Conservation (phyloP, 2,113 vertebrate genomes). For the Nycticryphes semicollaris region DNA sequence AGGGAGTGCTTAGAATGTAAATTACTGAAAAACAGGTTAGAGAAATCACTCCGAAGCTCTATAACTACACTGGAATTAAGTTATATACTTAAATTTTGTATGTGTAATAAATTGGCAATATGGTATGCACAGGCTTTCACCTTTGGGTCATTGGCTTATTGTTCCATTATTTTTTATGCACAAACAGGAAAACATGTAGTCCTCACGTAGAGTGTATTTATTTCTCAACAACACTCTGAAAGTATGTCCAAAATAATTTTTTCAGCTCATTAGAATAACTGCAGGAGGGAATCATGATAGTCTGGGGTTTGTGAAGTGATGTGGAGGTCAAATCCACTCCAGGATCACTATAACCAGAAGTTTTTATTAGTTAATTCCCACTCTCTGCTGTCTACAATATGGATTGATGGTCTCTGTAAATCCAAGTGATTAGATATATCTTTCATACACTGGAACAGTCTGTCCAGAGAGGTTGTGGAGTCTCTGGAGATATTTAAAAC, state of each 20-base stretch:
- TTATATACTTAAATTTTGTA: constrained; percentile 13
- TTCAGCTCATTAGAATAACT: constrained; percentile 37
- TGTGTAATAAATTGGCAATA: neutral
- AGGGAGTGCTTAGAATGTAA: neutral
- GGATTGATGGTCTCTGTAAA: neutral
- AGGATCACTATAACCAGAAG: neutral
- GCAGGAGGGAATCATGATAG: neutral
- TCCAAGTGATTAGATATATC: neutral
- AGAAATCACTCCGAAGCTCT: neutral
- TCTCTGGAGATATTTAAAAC: too few relatives aligned
- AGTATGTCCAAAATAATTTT: neutral
- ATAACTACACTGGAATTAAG: neutral
- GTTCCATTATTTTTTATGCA: constrained; percentile 20
- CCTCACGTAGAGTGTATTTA: constrained; percentile 11
- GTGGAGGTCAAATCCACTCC: neutral
- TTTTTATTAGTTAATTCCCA: neutral
- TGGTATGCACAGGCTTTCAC: constrained; percentile 11
- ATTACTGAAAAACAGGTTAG: neutral
- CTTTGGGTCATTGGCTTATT: constrained; percentile 25
- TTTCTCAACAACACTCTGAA: neutral
- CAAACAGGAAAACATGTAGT: constrained; percentile 31
- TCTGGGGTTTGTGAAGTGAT: neutral
- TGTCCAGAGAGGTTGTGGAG: too few relatives aligned
- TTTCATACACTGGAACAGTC: neutral
- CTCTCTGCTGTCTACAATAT: neutral